These are phyloP conservation scores for Drosophila cardini DNA, from an alignment of 1,140 invertebrate genomes.

Conservation along the genomic window DNA sequence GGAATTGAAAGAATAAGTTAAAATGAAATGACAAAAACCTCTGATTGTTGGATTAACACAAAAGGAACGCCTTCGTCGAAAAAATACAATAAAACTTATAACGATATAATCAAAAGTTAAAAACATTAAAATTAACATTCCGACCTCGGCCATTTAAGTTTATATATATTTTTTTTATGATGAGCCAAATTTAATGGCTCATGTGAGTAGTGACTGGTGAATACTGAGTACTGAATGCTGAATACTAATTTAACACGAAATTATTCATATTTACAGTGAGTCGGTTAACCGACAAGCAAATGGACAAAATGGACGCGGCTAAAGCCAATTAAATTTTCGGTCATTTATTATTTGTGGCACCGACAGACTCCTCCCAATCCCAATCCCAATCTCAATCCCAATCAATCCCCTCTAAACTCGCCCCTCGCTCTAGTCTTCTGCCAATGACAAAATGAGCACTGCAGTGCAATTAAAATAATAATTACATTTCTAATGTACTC, in stretches of 20 bases:
- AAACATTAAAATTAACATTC: neutral
- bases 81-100: slow-evolving; percentile 32
- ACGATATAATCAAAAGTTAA: slow-evolving; percentile 2
- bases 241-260: slow-evolving; percentile 58
- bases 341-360: slow-evolving; percentile 77
- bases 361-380: slow-evolving; percentile 23
- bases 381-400: slow-evolving; percentile 4
- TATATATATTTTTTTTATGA: slow-evolving; percentile 8
- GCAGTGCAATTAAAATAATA: slow-evolving; percentile 83
- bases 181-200: neutral
- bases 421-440: neutral
- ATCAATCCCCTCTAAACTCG: neutral
- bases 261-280: slow-evolving; percentile 76
- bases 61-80: slow-evolving; percentile 23
- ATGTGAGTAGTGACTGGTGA: neutral
- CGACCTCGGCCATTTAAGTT: neutral
- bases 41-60: slow-evolving; percentile 60
- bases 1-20: no score
- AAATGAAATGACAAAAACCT: slow-evolving; percentile 1
- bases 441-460: slow-evolving; percentile 66
- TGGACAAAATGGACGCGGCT: slow-evolving; percentile 26
- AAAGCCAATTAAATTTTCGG: slow-evolving; percentile 50
- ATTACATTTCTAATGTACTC: slow-evolving; percentile 82
- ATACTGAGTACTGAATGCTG: neutral
- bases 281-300: slow-evolving; percentile 71